phyloP scores from a whole-genome alignment of 2,113 vertebrate genomes.

The Cathartes aura region DNA sequence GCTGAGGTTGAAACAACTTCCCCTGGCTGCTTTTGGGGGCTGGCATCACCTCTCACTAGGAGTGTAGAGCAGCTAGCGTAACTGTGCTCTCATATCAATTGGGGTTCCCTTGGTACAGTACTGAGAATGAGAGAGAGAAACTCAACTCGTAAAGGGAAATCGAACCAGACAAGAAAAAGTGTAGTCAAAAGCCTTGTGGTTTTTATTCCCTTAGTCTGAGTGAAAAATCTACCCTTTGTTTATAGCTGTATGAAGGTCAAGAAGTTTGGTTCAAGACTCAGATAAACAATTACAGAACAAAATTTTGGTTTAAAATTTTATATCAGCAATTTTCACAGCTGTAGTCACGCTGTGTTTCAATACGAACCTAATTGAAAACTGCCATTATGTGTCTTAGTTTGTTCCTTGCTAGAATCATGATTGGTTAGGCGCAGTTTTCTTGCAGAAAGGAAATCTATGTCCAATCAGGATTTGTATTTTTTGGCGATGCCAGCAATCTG shows the following conservation, averaged over 20 bases:
- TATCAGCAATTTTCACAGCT: neutral
- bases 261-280: neutral
- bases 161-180: neutral
- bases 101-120: neutral
- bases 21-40: neutral
- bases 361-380: neutral
- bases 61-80: rapidly evolving
- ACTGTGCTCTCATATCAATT: neutral
- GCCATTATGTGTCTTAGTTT: neutral
- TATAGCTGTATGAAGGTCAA: neutral
- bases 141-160: neutral
- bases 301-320: neutral
- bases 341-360: neutral
- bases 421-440: neutral
- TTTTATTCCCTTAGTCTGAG: neutral
- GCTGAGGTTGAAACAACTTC: neutral
- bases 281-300: neutral
- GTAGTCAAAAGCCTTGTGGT: neutral
- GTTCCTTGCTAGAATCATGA: neutral
- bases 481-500: neutral
- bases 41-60: neutral
- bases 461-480: neutral
- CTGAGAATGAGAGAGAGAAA: neutral
- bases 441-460: neutral
- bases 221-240: neutral